phyloP scores from a whole-genome alignment of 2,888 invertebrate genomes.

The Synanthedon vespiformis region DNA sequence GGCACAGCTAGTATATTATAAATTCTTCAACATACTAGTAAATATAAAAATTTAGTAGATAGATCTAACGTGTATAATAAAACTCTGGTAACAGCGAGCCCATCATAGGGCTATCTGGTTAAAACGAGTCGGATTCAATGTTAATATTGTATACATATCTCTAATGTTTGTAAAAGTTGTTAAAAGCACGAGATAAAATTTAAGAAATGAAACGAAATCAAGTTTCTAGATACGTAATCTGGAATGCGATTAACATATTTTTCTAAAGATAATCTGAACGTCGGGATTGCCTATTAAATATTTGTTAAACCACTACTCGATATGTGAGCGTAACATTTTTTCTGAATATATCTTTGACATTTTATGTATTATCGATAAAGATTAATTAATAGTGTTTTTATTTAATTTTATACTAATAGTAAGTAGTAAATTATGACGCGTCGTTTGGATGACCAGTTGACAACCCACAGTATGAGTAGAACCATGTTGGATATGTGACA shows the following conservation, averaged over 20 bases:
- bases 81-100: too few species aligned
- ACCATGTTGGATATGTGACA: too few species aligned
- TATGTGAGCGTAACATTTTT: constrained; percentile 19
- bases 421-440: not conserved
- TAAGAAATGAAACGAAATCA: not conserved
- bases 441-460: not conserved
- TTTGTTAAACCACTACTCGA: constrained; percentile 9
- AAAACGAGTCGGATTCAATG: too few species aligned
- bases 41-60: too few species aligned
- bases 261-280: constrained; percentile 13
- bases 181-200: not conserved
- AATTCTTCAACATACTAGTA: too few species aligned
- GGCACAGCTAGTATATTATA: too few species aligned
- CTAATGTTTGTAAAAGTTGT: not conserved
- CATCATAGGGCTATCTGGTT: too few species aligned
- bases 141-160: too few species aligned
- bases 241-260: constrained; percentile 23
- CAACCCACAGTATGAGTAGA: too few species aligned
- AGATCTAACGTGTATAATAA: too few species aligned
- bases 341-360: constrained; percentile 17
- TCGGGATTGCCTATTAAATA: constrained; percentile 12
- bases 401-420: not conserved
- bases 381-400: constrained; percentile 13
- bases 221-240: constrained; percentile 7
- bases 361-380: constrained; percentile 21